Base-by-base conservation (phyloP, 2,113 vertebrate genomes). In the Lagopus muta region DNA sequence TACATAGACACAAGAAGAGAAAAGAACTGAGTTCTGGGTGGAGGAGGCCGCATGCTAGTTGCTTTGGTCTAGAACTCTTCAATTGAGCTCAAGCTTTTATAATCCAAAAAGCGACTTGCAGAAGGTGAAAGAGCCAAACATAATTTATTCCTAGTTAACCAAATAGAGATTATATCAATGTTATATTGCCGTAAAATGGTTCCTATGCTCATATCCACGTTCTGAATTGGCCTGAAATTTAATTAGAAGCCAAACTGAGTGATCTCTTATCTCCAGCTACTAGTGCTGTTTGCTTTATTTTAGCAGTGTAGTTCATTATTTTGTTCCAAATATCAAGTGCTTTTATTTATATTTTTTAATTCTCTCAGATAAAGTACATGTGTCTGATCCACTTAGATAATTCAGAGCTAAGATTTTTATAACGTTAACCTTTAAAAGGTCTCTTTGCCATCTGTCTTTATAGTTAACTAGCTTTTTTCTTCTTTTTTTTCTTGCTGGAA, bases 361-460 rank as follows among this genome's bases (percentile, higher is more conserved):
- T 73, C 43, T 86, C 71, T 93, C 64, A 81, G 77, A 94, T 94
- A 88, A 92, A 96, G 91, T 88, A 67, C 75, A 73, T 72, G 50
- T 50, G 55, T 89, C 82, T 90, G 55, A 94, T 95, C 54, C 67
- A 75, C 78, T 95, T 69, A 80, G 32, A 90, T 82, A 94, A 94
- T 88, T 95, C 72, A 85, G 77, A 95, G 54, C 62, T 90, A 70
- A 67, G 50, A 71, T 83, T 96, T 89, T 93, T 55, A 47, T 82
- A 91, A 61, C 28, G 20, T 30, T 82, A 69, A 86, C 74, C 81
- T 97, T 96, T 97, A 38, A 95, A 95, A 96, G 57, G 32, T 82
- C 65, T 86, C 71, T 79, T 45, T 91, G 45, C 78, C 85, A 89
- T 96, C 77, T 95, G 81, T 70, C 95, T 96, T 95, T 91, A 75